A percentile compares a stretch with the other conserved stretches of the same genome.
Conservation (phyloP, 2,113 vertebrate genomes). For the Polypterus senegalus region DNA sequence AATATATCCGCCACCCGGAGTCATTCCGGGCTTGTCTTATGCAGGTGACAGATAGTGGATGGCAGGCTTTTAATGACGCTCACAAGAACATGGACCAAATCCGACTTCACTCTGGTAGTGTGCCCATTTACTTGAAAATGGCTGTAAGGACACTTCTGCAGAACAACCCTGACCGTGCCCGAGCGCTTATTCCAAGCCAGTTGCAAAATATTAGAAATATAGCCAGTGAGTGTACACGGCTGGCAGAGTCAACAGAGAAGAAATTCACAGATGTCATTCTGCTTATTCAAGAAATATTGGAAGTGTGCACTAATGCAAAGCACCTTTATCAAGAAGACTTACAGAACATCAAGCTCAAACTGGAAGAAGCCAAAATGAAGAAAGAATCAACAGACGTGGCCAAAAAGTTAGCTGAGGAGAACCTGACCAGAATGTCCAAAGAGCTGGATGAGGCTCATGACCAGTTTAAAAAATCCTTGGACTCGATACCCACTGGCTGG, state of each 20-base stretch:
- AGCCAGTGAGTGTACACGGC: slow-evolving; percentile 4
- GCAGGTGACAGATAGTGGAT: slow-evolving; percentile 28
- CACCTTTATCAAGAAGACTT: neutral
- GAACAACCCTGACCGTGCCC: slow-evolving; percentile 8
- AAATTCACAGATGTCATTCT: slow-evolving; percentile 15
- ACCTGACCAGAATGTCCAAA: neutral
- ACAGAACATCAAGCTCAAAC: neutral
- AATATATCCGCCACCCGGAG: slow-evolving; percentile 14
- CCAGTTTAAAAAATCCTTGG: slow-evolving; percentile 12
- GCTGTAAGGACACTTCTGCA: slow-evolving; percentile 23
- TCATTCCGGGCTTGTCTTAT: slow-evolving; percentile 20
- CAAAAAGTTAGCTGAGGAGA: neutral
- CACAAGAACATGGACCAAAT: slow-evolving; percentile 28
- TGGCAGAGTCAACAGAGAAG: slow-evolving; percentile 9
- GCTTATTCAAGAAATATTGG: slow-evolving; percentile 19
- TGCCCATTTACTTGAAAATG: neutral
- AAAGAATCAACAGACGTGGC: neutral
- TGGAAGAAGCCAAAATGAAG: neutral
- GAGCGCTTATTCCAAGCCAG: slow-evolving; percentile 8
- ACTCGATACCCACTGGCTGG: slow-evolving; percentile 19
- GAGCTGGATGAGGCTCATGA: slow-evolving; percentile 1
- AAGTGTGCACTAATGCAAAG: slow-evolving; percentile 4
- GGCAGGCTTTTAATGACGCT: slow-evolving; percentile 24
- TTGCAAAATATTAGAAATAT: slow-evolving; percentile 1
- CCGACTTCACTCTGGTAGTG: neutral